Percentiles rank a stretch among this genome's conserved stretches.
Conservation (phyloP, 1,140 invertebrate genomes). For the Telenomus remus region DNA sequence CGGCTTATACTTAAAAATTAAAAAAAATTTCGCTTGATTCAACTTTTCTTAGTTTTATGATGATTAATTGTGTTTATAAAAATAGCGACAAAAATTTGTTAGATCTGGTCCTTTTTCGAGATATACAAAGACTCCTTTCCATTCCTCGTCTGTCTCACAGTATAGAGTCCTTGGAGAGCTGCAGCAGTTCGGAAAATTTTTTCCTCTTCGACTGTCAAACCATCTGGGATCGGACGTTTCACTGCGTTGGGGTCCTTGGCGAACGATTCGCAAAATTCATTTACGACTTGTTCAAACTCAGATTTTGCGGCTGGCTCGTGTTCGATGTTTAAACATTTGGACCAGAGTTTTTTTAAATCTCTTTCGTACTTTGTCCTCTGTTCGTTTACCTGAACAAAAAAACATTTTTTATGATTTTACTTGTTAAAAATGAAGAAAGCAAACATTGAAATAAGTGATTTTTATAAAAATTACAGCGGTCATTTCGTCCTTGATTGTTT, state of each 20-base stretch:
- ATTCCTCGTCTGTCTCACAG: slow-evolving; percentile 54
- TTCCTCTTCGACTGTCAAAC: slow-evolving; percentile 57
- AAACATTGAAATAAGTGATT: not conserved
- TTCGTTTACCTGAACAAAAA: slow-evolving; percentile 56
- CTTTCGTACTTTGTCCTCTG: slow-evolving; percentile 52
- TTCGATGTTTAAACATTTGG: slow-evolving; percentile 59
- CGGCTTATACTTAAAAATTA: no score
- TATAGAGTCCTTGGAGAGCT: slow-evolving; percentile 55
- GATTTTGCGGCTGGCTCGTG: slow-evolving; percentile 23
- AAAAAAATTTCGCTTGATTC: no score
- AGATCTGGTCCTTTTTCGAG: slow-evolving; percentile 15
- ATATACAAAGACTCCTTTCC: slow-evolving; percentile 62
- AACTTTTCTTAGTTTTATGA: no score
- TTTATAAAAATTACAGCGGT: slow-evolving; percentile 14
- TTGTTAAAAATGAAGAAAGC: not conserved
- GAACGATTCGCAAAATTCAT: slow-evolving; percentile 61
- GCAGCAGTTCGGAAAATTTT: slow-evolving; percentile 58
- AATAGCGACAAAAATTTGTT: no score
- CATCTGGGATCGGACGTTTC: slow-evolving; percentile 62
- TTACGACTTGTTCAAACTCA: slow-evolving; percentile 51
- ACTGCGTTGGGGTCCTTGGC: slow-evolving; percentile 36
- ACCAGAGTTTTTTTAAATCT: slow-evolving; percentile 59
- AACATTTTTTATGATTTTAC: slow-evolving; percentile 5
- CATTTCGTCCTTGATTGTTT: slow-evolving; percentile 52
- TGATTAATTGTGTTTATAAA: no score